A percentile compares a stretch with the other conserved stretches of the same genome.
These are phyloP conservation scores for Coreoperca whiteheadi DNA, from an alignment of 2,113 vertebrate species.

Conservation along the genomic window DNA sequence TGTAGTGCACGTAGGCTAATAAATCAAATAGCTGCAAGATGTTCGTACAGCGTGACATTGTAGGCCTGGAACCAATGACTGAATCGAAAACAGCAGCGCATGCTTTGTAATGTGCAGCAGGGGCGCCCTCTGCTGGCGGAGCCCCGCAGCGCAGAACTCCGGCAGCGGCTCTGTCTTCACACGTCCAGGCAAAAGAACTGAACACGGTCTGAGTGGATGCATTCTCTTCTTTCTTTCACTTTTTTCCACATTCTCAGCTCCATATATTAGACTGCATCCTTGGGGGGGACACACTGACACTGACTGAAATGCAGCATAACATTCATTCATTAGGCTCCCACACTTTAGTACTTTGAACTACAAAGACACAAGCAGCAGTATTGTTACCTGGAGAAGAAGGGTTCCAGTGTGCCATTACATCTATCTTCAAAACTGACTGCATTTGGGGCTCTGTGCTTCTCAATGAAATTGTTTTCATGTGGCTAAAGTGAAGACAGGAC, in stretches of 20 bases:
- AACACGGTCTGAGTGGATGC: neutral
- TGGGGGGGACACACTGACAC: neutral
- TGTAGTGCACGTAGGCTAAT: too few species aligned
- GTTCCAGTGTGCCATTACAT: neutral
- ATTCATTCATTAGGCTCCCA: neutral
- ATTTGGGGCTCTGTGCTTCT: too few species aligned
- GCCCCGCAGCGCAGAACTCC: neutral
- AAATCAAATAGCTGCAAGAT: too few species aligned
- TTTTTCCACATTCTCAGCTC: neutral
- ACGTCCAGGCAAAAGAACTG: too few species aligned
- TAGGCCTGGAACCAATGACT: neutral
- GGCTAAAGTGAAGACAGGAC: too few species aligned
- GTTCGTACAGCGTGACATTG: neutral
- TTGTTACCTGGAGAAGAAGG: conserved; percentile 15
- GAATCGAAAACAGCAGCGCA: neutral
- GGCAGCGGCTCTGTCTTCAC: too few species aligned
- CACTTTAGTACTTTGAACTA: neutral
- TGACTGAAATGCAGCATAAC: neutral
- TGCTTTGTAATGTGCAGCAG: neutral
- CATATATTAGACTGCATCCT: neutral
- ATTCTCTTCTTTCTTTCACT: neutral
- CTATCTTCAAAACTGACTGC: too few species aligned
- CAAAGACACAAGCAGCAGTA: too few species aligned
- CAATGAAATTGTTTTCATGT: too few species aligned
- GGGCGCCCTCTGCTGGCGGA: conserved; percentile 15